A percentile compares a stretch with the other conserved stretches of the same genome.
Conservation (phyloP, 2,797 vertebrate species). For the Arremon brunneinucha region DNA sequence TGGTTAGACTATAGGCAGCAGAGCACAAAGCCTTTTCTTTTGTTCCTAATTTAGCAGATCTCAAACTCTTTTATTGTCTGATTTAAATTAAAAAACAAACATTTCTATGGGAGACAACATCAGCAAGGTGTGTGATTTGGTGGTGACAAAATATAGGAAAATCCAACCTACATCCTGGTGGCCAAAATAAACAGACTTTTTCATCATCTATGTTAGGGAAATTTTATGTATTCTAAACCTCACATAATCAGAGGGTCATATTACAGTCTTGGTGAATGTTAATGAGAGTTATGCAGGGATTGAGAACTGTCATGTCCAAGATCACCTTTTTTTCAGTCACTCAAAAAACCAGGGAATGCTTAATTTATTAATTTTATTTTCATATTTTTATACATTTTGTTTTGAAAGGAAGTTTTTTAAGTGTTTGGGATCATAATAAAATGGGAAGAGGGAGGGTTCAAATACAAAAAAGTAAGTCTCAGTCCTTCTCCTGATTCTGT, state of each 20-base stretch:
- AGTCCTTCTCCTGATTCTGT: neutral
- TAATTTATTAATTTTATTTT: neutral
- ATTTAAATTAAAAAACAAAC: conserved; percentile 25
- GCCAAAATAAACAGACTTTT: neutral
- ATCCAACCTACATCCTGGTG: neutral
- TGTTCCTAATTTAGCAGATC: conserved; percentile 69
- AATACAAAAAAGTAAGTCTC: conserved; percentile 44
- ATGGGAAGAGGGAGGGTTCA: neutral
- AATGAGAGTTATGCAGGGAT: conserved; percentile 21
- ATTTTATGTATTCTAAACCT: neutral
- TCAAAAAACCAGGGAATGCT: neutral
- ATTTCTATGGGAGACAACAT: conserved; percentile 12
- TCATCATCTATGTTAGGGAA: neutral
- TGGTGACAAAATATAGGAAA: neutral
- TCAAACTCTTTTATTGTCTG: conserved; percentile 52
- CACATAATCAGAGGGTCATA: conserved; percentile 22
- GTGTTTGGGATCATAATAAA: neutral
- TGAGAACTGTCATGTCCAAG: neutral
- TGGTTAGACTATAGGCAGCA: conserved; percentile 38
- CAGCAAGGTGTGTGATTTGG: neutral
- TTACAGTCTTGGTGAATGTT: neutral
- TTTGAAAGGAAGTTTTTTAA: neutral
- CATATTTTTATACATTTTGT: neutral
- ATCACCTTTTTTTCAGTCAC: neutral
- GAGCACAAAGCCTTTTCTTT: conserved; percentile 60